Conservation (phyloP, 2,888 invertebrate genomes). For the Drosophila monieri region DNA sequence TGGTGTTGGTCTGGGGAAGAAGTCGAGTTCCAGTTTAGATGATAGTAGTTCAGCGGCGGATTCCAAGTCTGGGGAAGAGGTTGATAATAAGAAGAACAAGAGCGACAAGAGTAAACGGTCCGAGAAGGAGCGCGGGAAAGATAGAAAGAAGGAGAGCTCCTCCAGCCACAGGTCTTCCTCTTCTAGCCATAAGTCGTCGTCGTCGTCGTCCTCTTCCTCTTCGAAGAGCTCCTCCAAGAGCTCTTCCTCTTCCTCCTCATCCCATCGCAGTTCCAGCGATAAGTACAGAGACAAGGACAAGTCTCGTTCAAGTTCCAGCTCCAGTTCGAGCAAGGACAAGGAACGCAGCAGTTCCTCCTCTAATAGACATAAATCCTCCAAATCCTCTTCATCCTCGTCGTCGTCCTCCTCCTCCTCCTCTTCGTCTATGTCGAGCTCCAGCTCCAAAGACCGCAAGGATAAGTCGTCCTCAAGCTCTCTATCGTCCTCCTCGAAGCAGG, state of each 20-base stretch:
- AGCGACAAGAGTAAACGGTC: slow-evolving; percentile 71
- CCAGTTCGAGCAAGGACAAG: slow-evolving; percentile 81
- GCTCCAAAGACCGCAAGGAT: slow-evolving; percentile 84
- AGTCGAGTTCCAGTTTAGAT: slow-evolving; percentile 79
- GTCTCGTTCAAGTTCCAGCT: slow-evolving; percentile 77
- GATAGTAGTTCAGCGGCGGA: slow-evolving; percentile 57
- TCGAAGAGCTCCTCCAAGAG: slow-evolving; percentile 82
- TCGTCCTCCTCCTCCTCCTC: slow-evolving; percentile 54
- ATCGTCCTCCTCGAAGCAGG: slow-evolving; percentile 58
- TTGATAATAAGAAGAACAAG: slow-evolving; percentile 64
- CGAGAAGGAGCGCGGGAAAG: slow-evolving; percentile 82
- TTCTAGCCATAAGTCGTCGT: slow-evolving; percentile 80
- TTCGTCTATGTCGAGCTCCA: slow-evolving; percentile 57
- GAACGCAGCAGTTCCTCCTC: slow-evolving; percentile 80
- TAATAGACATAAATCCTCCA: slow-evolving; percentile 76
- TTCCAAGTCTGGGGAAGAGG: slow-evolving; percentile 57
- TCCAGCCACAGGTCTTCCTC: slow-evolving; percentile 80
- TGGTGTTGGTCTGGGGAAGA: slow-evolving; percentile 51
- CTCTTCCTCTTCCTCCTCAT: slow-evolving; percentile 76
- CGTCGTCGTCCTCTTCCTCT: slow-evolving; percentile 83
- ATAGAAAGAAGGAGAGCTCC: slow-evolving; percentile 70
- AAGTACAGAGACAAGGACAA: slow-evolving; percentile 84
- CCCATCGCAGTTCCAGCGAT: slow-evolving; percentile 81
- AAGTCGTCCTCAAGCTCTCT: slow-evolving; percentile 48
- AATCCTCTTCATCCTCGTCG: slow-evolving; percentile 69